Percentiles rank a stretch among this genome's conserved stretches.
Evolutionary conservation across 1,140 invertebrate species (phyloP).

Genomic region (Caenorhabditis latens): DNA sequence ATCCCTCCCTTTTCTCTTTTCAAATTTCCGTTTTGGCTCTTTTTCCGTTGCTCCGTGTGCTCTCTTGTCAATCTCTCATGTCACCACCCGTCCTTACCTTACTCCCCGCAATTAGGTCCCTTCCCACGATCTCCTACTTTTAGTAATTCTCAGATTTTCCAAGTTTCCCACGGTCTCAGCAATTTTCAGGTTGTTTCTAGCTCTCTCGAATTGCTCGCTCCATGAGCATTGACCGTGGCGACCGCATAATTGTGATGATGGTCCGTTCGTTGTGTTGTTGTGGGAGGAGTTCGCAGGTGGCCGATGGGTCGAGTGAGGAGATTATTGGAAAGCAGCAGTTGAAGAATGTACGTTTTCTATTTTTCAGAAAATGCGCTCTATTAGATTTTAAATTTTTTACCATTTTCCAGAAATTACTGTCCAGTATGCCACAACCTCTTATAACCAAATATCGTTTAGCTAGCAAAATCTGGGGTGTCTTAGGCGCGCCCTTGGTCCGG

Average conservation of each 20-base stretch:
- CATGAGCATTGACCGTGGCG: slow-evolving; percentile 50
- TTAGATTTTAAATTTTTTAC: no score
- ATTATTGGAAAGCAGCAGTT: slow-evolving; percentile 1
- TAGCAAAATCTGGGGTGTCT: no score
- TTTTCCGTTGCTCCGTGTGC: neutral
- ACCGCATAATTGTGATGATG: slow-evolving; percentile 29
- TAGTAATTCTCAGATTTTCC: no score
- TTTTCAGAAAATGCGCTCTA: neutral
- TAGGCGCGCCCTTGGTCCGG: no score
- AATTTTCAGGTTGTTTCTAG: neutral
- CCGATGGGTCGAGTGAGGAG: neutral
- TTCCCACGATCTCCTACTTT: neutral
- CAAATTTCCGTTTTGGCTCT: neutral
- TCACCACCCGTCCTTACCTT: no score
- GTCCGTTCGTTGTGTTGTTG: slow-evolving; percentile 31
- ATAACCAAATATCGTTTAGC: no score
- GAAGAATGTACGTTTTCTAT: slow-evolving; percentile 4
- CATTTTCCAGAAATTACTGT: no score
- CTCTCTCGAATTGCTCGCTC: neutral
- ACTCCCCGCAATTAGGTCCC: neutral
- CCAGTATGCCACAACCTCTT: no score
- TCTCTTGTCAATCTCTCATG: slow-evolving; percentile 14
- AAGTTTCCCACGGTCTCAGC: no score
- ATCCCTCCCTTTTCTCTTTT: neutral
- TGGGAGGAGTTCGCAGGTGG: neutral